A percentile compares a stretch with the other conserved stretches of the same genome.
Conservation (phyloP, 2,888 invertebrate species). For the Alcis repandata region DNA sequence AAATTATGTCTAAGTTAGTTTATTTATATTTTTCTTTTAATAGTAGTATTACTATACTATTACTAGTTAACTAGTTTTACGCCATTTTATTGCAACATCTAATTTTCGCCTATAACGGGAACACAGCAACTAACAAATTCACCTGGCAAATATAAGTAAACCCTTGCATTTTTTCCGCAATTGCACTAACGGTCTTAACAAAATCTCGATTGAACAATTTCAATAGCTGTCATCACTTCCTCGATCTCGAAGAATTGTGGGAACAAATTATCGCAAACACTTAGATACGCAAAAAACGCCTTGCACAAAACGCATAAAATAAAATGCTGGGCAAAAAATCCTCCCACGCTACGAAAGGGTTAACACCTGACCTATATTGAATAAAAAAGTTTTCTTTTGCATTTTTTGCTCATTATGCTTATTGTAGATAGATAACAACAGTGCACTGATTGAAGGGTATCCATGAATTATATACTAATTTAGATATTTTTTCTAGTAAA, state of each 20-base stretch:
- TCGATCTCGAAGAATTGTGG: constrained; percentile 75
- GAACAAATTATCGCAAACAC: constrained; percentile 87
- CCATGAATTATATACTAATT: constrained; percentile 47
- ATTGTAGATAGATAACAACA: constrained; percentile 64
- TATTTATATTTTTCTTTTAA: neutral
- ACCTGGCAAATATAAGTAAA: constrained; percentile 37
- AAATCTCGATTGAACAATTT: constrained; percentile 67
- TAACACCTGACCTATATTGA: constrained; percentile 86
- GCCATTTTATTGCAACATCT: neutral
- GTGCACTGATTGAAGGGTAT: constrained; percentile 64
- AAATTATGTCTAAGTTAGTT: neutral
- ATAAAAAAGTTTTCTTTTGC: constrained; percentile 74
- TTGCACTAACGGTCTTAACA: constrained; percentile 50
- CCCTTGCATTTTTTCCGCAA: constrained; percentile 57
- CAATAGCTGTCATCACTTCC: constrained; percentile 83
- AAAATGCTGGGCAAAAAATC: constrained; percentile 65
- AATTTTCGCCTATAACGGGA: constrained; percentile 13
- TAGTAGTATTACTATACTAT: too few species aligned
- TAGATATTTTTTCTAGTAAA: neutral
- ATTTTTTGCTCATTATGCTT: constrained; percentile 80
- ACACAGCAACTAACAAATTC: constrained; percentile 16
- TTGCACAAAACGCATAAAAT: constrained; percentile 70
- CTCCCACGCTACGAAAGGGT: constrained; percentile 86
- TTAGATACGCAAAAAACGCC: constrained; percentile 72
- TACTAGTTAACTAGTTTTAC: neutral